Base-by-base conservation (phyloP, 2,113 vertebrate species). In the Lophochroa leadbeateri region DNA sequence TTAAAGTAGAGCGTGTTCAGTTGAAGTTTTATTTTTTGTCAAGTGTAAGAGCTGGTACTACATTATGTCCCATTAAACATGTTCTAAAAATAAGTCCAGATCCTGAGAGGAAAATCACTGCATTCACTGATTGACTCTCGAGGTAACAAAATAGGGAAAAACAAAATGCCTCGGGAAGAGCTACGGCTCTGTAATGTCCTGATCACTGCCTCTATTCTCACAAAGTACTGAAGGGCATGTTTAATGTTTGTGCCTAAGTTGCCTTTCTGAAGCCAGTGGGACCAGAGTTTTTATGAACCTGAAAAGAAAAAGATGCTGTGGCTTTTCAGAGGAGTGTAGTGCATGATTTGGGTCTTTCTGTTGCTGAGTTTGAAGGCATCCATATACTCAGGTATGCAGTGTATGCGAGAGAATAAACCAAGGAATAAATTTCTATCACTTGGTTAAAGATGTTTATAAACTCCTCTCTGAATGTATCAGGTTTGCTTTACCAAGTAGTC, bases 11-110 rank as follows among this genome's bases (percentile, higher is more conserved):
- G 21, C 33, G 1, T 23, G 43, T 88, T 88, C 1, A 1, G 64
- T 74, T 94, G 55, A 49, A n/a, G 64, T 96, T 92, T 94, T 80
- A 93, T 90, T 91, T 91, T 94, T 61, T 80, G 46, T 86, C 67
- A 72, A 88, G 44, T 65, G 21, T 87, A 75, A 90, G n/a, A 88
- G 47, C 52, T 1, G 1, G 37, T 85, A 39, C 78, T 83, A 72
- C 58, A 50, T 95, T 94, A 83, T 71, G 47, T 83, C 82, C 46
- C 79, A 80, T 90, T 94, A 94, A 87, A 78, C 64, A 52, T 67
- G 16, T 89, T 82, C 87, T 75, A 88, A 96, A 95, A 94, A 82
- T 77, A 85, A 88, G 44, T 65, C 64, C 23, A 55, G 29, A 86
- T 90, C 86, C 61, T 80, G 49, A 84, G 67, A 84, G 63, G 61